Evolutionary conservation across 2,888 invertebrate species (phyloP), one percentile per base, ranked within the genome.

Genomic region (Luffia ferchaultella): DNA sequence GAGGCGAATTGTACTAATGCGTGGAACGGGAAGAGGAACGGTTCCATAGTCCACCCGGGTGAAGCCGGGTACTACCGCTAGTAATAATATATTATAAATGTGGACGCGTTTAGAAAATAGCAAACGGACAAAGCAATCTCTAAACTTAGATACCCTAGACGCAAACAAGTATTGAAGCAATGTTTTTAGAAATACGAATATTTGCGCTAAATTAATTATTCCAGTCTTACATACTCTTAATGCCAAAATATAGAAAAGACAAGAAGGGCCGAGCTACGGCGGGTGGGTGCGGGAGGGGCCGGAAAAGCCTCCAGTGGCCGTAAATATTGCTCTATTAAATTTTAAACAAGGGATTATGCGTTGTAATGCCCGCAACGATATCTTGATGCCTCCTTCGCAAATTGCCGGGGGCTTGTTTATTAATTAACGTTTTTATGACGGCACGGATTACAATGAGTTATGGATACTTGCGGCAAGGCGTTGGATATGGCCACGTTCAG

Each of bases 301-400:
- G n/a, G n/a, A n/a, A n/a, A n/a, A n/a, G n/a, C n/a, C n/a, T n/a
- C n/a, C n/a, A n/a, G n/a, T n/a, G n/a, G n/a, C n/a, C 60, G 55
- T 62, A 58, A 62, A 65, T 61, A 55, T 55, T 53, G 58, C 63
- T 60, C 62, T 60, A 65, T 63, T 67, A 63, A 63, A 61, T 55
- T 57, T 60, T 51, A 57, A 52, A 49, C 18, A 3, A 1, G 2
- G 49, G 3, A 1, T 20, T 48, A 55, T n/a, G 19, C 30, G 57
- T 48, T 58, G 19, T 1, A 59, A 61, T 60, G 62, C 45, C 44
- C 49, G 59, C 60, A 63, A 64, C 60, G 64, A 62, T 58, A 58
- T 60, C 65, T 60, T 61, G 63, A 66, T 64, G 62, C 61, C 61
- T 54, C 56, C 30, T 30, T 56, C 55, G 54, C 57, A 57, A 60